phyloP scores from a whole-genome alignment of 2,888 invertebrate species.

The Aphodius sticticus region DNA sequence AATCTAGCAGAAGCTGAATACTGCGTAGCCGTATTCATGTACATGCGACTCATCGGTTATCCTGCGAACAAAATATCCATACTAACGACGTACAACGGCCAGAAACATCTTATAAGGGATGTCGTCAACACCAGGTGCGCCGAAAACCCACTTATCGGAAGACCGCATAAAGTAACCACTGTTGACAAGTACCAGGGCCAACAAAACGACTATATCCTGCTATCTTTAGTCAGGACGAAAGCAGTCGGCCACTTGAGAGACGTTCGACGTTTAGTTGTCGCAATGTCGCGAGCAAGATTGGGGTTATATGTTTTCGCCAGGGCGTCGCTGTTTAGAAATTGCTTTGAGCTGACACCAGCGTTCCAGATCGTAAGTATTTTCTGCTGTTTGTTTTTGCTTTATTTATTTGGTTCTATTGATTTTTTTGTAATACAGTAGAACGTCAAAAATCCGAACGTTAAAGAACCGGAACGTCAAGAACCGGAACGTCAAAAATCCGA shows the following conservation, averaged over 20 bases:
- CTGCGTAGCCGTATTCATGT: constrained; percentile 97
- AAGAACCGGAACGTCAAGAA: too few species aligned
- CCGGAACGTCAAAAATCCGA: too few species aligned
- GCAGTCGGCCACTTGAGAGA: constrained; percentile 98
- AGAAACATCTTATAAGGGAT: constrained; percentile 96
- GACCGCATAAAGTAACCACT: constrained; percentile 92
- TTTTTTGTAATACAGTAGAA: background rate
- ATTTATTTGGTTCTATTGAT: constrained; percentile 6
- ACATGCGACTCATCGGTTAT: constrained; percentile 96
- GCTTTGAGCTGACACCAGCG: constrained; percentile 95
- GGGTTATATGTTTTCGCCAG: constrained; percentile 97
- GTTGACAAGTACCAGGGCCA: constrained; percentile 99
- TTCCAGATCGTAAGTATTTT: constrained; percentile 77
- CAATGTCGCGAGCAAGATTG: constrained; percentile 96
- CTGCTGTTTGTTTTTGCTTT: constrained; percentile 36
- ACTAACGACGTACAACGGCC: constrained; percentile 98
- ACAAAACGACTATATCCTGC: constrained; percentile 97
- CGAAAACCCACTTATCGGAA: constrained; percentile 92
- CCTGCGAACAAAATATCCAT: constrained; percentile 97
- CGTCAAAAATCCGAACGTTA: too few species aligned
- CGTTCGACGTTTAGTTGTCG: constrained; percentile 95
- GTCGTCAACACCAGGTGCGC: constrained; percentile 94
- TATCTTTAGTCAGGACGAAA: constrained; percentile 94
- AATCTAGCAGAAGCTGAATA: constrained; percentile 93
- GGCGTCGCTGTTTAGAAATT: constrained; percentile 92